Evolutionary conservation across 92 coral and sea anemone genomes (phyloP).

Genomic region (Meandrina meandrites): DNA sequence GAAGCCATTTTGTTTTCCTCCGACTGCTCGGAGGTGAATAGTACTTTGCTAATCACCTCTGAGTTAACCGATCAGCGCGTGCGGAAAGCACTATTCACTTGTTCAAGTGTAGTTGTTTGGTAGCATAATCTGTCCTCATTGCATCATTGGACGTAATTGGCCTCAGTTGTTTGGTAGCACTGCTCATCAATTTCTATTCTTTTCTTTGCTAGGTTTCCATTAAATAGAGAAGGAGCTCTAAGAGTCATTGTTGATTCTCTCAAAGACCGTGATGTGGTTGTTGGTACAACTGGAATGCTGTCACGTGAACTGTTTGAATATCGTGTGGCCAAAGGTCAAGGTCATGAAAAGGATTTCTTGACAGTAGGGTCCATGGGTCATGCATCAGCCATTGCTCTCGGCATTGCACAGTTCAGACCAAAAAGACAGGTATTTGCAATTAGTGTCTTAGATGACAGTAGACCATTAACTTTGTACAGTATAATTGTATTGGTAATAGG

Average conservation of each 20-base stretch:
- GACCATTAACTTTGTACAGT: no score
- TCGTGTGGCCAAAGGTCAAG: conserved; percentile 90
- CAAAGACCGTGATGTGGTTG: conserved; percentile 91
- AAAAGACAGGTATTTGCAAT: conserved; percentile 82
- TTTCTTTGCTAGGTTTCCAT: conserved; percentile 60
- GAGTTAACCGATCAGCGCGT: no score
- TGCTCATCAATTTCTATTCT: neutral
- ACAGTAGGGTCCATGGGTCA: conserved; percentile 99
- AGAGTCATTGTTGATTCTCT: conserved; percentile 77
- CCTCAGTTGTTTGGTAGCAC: no score
- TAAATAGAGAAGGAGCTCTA: conserved; percentile 91
- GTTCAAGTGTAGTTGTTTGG: no score
- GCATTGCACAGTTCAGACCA: conserved; percentile 91
- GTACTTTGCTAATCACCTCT: no score
- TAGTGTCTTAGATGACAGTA: neutral
- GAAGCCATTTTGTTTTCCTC: no score
- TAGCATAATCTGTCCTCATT: no score
- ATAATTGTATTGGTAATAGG: no score
- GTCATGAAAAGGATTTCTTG: conserved; percentile 97
- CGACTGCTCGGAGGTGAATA: no score
- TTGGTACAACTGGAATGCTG: conserved; percentile 99
- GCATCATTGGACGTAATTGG: no score
- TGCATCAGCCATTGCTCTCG: conserved; percentile 94
- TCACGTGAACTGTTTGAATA: conserved; percentile 99
- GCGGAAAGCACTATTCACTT: no score